Evolutionary conservation across 1,140 invertebrate genomes (phyloP).

Genomic region (Drosophila eugracilis): DNA sequence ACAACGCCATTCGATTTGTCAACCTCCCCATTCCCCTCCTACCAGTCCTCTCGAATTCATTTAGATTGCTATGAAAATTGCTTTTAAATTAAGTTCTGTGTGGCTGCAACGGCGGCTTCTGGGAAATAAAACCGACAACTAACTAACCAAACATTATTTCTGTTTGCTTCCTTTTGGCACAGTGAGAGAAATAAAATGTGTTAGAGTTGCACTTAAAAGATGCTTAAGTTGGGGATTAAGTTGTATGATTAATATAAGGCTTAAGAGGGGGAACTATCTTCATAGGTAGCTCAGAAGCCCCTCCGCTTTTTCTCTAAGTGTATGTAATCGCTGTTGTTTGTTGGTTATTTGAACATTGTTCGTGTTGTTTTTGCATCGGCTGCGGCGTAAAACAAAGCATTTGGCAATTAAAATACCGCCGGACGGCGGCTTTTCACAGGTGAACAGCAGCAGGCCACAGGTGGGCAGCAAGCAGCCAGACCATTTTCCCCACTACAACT

Average conservation of each 20-base stretch:
- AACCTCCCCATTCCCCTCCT: background rate
- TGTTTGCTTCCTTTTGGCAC: background rate
- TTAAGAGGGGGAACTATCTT: too few species aligned
- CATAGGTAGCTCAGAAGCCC: background rate
- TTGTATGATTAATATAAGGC: too few species aligned
- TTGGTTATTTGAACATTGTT: slow-evolving; percentile 7
- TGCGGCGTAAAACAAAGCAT: slow-evolving; percentile 62
- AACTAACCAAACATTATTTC: slow-evolving; percentile 40
- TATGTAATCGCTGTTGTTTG: slow-evolving; percentile 48
- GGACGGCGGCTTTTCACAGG: slow-evolving; percentile 29
- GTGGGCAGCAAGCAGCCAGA: background rate
- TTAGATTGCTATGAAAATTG: slow-evolving; percentile 67
- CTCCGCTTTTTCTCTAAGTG: slow-evolving; percentile 1
- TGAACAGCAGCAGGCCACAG: slow-evolving; percentile 26
- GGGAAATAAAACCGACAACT: slow-evolving; percentile 31
- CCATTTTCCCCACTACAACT: slow-evolving; percentile 1
- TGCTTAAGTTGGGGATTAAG: background rate
- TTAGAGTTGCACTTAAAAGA: background rate
- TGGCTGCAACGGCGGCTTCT: slow-evolving; percentile 23
- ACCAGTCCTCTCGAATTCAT: slow-evolving; percentile 16
- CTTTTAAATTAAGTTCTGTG: slow-evolving; percentile 75
- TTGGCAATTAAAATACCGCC: slow-evolving; percentile 69
- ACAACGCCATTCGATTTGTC: slow-evolving; percentile 29
- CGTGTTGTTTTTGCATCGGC: slow-evolving; percentile 13
- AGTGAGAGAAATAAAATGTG: background rate